A percentile compares a stretch with the other conserved stretches of the same genome.
Evolutionary conservation across 1,140 invertebrate genomes (phyloP).

Genomic region (Eufriesea mexicana): DNA sequence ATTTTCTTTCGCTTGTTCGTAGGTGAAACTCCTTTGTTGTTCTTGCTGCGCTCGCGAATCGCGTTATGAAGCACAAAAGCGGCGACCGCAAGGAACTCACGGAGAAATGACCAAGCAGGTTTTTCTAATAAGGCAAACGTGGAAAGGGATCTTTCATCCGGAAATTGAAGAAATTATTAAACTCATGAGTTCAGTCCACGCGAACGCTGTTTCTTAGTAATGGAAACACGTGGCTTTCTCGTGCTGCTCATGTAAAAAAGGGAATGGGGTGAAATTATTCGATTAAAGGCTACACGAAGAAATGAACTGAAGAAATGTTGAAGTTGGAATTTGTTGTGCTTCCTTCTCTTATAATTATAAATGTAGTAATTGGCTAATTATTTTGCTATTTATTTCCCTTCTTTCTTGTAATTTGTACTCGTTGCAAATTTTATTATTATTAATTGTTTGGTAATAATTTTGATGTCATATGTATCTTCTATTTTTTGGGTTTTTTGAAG

Average conservation of each 20-base stretch:
- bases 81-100: constrained; percentile 21
- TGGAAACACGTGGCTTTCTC: background rate
- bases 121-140: constrained; percentile 1
- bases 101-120: constrained; percentile 6
- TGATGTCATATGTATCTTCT: no score
- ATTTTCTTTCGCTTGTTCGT: constrained; percentile 56
- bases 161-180: constrained; percentile 15
- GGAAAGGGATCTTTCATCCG: no score
- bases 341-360: no score
- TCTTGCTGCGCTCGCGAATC: constrained; percentile 29
- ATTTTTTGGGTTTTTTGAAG: no score
- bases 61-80: constrained; percentile 38
- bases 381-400: no score
- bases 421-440: no score
- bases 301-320: background rate
- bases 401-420: no score
- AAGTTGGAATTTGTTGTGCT: no score
- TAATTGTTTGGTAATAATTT: no score
- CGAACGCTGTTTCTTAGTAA: background rate
- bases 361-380: no score
- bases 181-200: background rate
- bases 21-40: constrained; percentile 47
- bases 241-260: no score
- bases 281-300: background rate
- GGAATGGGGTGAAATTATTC: background rate